Base-by-base conservation (phyloP, 2,888 invertebrate genomes). In the Herminia tarsipennalis region DNA sequence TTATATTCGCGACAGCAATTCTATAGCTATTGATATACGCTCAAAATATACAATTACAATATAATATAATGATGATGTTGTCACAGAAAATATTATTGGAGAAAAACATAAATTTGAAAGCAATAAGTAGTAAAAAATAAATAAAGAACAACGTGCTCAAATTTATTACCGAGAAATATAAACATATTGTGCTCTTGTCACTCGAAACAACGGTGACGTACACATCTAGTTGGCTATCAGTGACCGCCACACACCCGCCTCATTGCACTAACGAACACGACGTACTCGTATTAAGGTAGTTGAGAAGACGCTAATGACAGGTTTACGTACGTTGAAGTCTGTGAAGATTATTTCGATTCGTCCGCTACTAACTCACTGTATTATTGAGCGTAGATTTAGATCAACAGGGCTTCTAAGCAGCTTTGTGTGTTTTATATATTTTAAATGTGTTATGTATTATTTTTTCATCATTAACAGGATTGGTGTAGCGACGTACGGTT, bases 171-270 rank as follows among this genome's bases (percentile, higher is more conserved):
- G 24, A 32, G 9, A 24, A 24, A n/a, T 13, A 18, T 9, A 13
- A 33, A 25, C 40, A 40, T 40, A 9, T 27, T 20, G 25, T 32
- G 30, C 5, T 16, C 24, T 17, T 27, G 40, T 25, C 40, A 40
- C 39, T 30, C 17, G 20, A 14, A 28, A 4, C 12, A 2, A 25
- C n/a, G 25, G 13, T 34, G 45, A 33, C 29, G 10, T 22, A 13
- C 13, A 33, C 8, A 49, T 60, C 60, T 30, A 44, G 60, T 59
- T 37, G 64, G 60, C 56, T 22, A 17, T 14, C 28, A 16, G 14
- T 40, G 14, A 9, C 20, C 9, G 22, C 2, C 4, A 1, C 5
- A 9, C n/a, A n/a, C n/a, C n/a, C n/a, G n/a, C n/a, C n/a, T n/a
- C n/a, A n/a, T n/a, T n/a, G n/a, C n/a, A n/a, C n/a, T n/a, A n/a